These are phyloP conservation scores for Indicator indicator DNA, from an alignment of 2,113 vertebrate species.

Conservation along the genomic window DNA sequence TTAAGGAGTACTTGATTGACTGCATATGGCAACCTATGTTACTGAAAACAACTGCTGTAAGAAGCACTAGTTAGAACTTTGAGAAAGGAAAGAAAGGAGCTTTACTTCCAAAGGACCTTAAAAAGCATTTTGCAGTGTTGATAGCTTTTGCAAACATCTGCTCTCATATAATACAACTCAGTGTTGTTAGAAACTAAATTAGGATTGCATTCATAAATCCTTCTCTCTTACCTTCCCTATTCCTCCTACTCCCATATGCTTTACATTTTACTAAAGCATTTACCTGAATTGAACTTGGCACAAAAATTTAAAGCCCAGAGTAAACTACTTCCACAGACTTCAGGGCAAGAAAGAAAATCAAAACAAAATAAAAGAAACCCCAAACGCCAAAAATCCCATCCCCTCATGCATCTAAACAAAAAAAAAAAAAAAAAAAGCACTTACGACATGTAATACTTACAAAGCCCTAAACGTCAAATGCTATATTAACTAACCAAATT, in stretches of 20 bases:
- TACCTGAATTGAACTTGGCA: conserved; percentile 28
- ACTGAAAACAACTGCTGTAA: neutral
- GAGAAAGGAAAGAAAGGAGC: neutral
- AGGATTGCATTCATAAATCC: conserved; percentile 11
- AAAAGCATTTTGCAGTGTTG: neutral
- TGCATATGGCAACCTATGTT: neutral
- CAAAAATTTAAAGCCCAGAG: neutral
- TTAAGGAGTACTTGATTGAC: neutral
- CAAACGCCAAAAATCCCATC: neutral
- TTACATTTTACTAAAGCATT: neutral
- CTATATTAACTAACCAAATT: neutral
- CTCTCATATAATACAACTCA: neutral
- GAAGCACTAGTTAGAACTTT: neutral
- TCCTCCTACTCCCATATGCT: neutral
- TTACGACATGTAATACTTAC: neutral
- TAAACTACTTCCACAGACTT: neutral
- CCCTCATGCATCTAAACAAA: neutral
- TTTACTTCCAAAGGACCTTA: neutral
- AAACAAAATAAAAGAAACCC: too few relatives aligned
- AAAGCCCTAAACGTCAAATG: neutral
- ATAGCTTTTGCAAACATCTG: conserved; percentile 5
- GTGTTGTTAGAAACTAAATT: neutral
- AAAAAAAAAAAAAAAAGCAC: neutral
- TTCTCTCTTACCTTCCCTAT: neutral
- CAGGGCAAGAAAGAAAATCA: neutral